Evolutionary conservation across 2,797 vertebrate genomes (phyloP).

Genomic region (Orestias chungarensis): DNA sequence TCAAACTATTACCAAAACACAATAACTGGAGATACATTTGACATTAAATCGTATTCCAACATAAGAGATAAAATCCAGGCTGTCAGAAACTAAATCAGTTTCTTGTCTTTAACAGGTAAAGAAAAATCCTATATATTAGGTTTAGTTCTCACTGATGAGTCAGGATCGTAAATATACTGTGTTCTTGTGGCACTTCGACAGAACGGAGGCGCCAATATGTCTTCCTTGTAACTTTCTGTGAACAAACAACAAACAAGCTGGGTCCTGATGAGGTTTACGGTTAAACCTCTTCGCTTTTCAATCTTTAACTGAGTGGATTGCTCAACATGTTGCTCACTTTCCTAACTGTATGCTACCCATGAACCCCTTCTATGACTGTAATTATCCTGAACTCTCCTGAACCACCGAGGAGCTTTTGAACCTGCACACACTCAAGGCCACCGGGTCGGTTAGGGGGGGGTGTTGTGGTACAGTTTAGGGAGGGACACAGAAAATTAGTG

Average conservation of each 20-base stretch:
- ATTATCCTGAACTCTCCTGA: too few species aligned
- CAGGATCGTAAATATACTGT: conserved; percentile 18
- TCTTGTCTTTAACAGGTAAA: conserved; percentile 6
- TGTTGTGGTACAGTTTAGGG: conserved; percentile 3
- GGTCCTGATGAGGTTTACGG: conserved; percentile 12
- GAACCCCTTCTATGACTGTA: too few species aligned
- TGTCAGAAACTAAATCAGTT: background rate
- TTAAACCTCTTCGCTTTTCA: background rate
- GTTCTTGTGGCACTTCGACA: conserved; percentile 56
- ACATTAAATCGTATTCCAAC: conserved; percentile 5
- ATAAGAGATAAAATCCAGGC: background rate
- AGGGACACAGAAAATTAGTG: conserved; percentile 54
- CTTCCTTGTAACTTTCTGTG: conserved; percentile 37
- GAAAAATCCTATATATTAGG: background rate
- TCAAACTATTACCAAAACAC: conserved; percentile 5
- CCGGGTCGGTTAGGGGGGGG: background rate
- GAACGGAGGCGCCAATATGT: conserved; percentile 46
- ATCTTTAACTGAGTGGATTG: too few species aligned
- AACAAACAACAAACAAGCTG: background rate
- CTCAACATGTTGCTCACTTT: too few species aligned
- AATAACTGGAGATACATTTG: conserved; percentile 10
- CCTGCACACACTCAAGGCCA: conserved; percentile 42
- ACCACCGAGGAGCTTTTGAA: conserved; percentile 19
- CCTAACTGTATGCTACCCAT: too few species aligned
- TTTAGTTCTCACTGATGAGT: conserved; percentile 8